Evolutionary conservation across 2,888 invertebrate species (phyloP), one percentile per base, ranked within the genome.

Genomic region (Ligdia adustata): DNA sequence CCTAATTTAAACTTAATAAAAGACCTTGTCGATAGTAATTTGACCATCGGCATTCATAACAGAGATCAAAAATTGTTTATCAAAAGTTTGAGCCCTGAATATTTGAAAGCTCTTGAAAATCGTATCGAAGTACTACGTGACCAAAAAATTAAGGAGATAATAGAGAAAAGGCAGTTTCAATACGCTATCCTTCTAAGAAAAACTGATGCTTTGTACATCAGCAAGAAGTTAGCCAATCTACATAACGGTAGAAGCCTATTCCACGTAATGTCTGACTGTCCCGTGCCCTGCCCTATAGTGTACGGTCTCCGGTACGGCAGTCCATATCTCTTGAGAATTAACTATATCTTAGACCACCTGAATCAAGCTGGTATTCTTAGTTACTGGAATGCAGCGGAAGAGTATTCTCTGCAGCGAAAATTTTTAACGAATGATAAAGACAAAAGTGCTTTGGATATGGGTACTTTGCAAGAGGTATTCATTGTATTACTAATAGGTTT

Each of bases 251-350:
- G 85, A 24, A 87, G 90, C 0, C 24, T 91, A 0, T 92, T 79
- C 51, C 91, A 92, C 56, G 72, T 83, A 0, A 85, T 91, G 64
- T 55, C 62, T 4, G 85, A 90, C 15, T 92, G 92, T 57, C 91
- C 92, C 7, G 80, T 92, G 0, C 92, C 92, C 0, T 91, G 91
- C 63, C 84, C 85, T 9, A 85, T 91, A 0, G 92, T 92, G 0
- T 92, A 91, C 48, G 91, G 91, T 0, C 72, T 92, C 5, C 84
- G 88, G n/a, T 91, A 91, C 53, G 93, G 93, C 1, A 92, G 92
- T 16, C 92, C 92, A 0, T 92, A 91, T 62, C 66, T 91, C 33
- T 81, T 78, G 4, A 82, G 79, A 39, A 34, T 93, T 2, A 80
- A 92, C 51, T 73, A 72, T 7, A 72, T 92, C 0, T 64, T 92